These are phyloP conservation scores for Eulacestoma nigropectus DNA, from an alignment of 2,113 vertebrate genomes.

Conservation along the genomic window DNA sequence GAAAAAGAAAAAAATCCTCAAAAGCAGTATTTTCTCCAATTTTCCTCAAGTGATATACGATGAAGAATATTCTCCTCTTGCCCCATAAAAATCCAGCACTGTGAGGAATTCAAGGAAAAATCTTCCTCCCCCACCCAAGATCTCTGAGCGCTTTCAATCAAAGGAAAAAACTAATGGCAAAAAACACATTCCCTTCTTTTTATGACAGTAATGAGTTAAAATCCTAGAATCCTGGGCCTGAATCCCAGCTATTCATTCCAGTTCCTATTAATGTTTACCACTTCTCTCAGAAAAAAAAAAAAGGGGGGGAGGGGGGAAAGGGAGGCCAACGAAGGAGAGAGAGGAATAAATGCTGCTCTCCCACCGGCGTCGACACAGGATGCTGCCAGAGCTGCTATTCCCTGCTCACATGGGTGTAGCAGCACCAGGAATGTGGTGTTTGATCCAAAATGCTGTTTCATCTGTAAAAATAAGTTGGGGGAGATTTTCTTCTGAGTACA, in stretches of 20 bases:
- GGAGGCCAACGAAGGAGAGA: neutral
- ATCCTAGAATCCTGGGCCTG: neutral
- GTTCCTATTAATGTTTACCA: conserved; percentile 42
- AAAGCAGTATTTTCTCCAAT: neutral
- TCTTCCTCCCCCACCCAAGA: neutral
- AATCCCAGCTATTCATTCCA: conserved; percentile 49
- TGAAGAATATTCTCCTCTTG: neutral
- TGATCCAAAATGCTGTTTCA: conserved; percentile 14
- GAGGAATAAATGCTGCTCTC: neutral
- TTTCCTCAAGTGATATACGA: neutral
- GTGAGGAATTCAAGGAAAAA: neutral
- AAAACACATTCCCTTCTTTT: neutral
- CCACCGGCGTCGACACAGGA: fast-evolving
- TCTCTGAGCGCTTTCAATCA: neutral
- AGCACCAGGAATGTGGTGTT: neutral
- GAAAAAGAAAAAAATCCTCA: neutral
- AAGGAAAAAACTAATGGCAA: neutral
- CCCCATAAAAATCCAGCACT: neutral
- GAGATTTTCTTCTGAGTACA: neutral
- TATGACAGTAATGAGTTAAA: conserved; percentile 28
- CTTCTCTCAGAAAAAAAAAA: neutral
- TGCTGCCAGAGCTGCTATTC: neutral
- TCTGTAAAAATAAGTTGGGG: neutral
- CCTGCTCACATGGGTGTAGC: neutral
- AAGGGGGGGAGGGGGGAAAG: neutral